These are phyloP conservation scores for Oryctolagus cuniculus DNA, from an alignment of 2,113 vertebrate genomes.

Conservation along the genomic window DNA sequence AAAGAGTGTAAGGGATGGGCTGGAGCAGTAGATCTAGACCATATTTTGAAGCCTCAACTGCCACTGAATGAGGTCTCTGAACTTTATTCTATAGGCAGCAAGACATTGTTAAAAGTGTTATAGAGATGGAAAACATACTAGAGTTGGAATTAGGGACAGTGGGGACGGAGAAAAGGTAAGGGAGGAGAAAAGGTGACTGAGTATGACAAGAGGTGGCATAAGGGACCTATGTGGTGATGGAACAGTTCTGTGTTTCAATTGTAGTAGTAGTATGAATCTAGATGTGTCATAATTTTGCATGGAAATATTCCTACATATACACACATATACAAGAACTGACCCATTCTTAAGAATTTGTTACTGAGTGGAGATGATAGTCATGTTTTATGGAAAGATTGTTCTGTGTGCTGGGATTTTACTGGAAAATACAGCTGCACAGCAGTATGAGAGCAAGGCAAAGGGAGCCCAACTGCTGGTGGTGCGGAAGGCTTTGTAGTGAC, in stretches of 20 bases:
- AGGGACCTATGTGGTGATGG: not conserved
- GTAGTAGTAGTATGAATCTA: not conserved
- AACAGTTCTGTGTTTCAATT: constrained; percentile 9
- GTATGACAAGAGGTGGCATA: not conserved
- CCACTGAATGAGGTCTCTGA: not conserved
- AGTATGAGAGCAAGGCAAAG: not conserved
- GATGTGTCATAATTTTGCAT: not conserved
- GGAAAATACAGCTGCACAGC: not conserved
- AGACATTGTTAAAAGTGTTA: not conserved
- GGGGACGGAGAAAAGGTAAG: not conserved
- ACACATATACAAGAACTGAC: not conserved
- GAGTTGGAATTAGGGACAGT: not conserved
- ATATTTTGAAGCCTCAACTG: not conserved
- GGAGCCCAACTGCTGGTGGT: not conserved
- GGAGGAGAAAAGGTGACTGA: not conserved
- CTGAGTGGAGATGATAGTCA: constrained; percentile 1
- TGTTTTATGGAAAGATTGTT: constrained; percentile 27
- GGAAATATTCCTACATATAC: not conserved
- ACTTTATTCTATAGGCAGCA: not conserved
- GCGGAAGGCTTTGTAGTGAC: not conserved
- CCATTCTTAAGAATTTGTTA: constrained; percentile 22
- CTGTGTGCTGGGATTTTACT: not conserved
- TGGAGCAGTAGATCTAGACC: not conserved
- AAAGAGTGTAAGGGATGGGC: not conserved
- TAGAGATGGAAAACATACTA: not conserved